Conservation (phyloP, 2,797 vertebrate species). For the Cephalopachus bancanus region DNA sequence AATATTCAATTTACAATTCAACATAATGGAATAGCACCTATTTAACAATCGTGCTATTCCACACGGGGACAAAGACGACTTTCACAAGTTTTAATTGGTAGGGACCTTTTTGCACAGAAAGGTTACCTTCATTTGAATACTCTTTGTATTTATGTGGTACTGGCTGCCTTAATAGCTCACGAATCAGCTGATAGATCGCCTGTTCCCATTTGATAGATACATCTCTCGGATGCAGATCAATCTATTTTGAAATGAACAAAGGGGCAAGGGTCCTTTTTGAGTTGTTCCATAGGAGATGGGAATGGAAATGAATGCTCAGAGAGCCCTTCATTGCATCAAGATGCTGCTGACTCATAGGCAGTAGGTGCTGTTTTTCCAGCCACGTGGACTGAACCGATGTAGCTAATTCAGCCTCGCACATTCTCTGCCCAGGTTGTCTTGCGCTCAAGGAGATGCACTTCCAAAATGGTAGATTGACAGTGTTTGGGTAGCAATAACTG, state of each 20-base stretch:
- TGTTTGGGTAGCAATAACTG: not conserved
- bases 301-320: slow-evolving; percentile 43
- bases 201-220: slow-evolving; percentile 50
- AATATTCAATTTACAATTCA: slow-evolving; percentile 76
- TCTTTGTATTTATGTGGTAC: slow-evolving; percentile 52
- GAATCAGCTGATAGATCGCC: slow-evolving; percentile 61
- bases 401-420: not conserved
- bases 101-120: slow-evolving; percentile 67
- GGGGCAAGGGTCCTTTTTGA: slow-evolving; percentile 65
- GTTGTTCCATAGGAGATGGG: slow-evolving; percentile 32
- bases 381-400: not conserved
- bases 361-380: not conserved
- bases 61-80: slow-evolving; percentile 58
- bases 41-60: slow-evolving; percentile 58
- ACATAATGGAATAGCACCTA: slow-evolving; percentile 51
- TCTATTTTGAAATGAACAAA: slow-evolving; percentile 78
- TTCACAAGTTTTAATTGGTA: slow-evolving; percentile 76
- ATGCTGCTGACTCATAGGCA: slow-evolving; percentile 28
- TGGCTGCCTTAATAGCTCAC: slow-evolving; percentile 40
- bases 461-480: not conserved
- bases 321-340: not conserved
- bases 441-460: slow-evolving; percentile 42
- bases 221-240: slow-evolving; percentile 49
- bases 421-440: slow-evolving; percentile 6
- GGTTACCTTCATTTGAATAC: slow-evolving; percentile 70